Evolutionary conservation across 2,113 vertebrate species (phyloP).

Genomic region (Anhinga rufa): DNA sequence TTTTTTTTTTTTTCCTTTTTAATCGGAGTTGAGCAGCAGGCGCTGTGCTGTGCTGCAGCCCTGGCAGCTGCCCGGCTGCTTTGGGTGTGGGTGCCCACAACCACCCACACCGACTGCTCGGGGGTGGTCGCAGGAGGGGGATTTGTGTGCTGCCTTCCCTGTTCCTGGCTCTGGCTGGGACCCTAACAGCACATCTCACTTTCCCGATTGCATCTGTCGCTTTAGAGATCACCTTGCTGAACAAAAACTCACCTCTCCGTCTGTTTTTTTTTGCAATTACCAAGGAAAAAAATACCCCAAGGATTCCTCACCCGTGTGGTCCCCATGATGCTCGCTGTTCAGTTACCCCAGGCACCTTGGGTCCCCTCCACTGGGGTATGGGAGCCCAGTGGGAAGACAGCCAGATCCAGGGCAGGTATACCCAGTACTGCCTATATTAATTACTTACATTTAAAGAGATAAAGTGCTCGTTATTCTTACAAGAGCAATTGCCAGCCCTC

Average conservation of each 20-base stretch:
- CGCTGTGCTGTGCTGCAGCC: not conserved
- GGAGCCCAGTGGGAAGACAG: fast-evolving
- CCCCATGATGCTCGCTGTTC: fast-evolving
- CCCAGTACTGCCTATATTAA: fast-evolving
- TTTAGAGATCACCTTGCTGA: not conserved
- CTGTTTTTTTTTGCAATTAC: not conserved
- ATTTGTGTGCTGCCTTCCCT: not conserved
- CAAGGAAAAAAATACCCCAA: fast-evolving
- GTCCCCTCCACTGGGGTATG: fast-evolving
- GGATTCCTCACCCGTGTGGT: fast-evolving
- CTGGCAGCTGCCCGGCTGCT: not conserved
- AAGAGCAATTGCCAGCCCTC: fast-evolving
- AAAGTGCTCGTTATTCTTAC: fast-evolving
- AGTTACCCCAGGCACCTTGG: not conserved
- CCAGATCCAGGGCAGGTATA: not conserved
- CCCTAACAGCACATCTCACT: fast-evolving
- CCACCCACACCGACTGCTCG: fast-evolving
- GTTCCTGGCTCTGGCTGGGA: not conserved
- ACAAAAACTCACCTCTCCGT: not conserved
- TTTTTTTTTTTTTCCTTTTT: too few relatives aligned
- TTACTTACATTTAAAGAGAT: not conserved
- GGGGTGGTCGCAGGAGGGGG: not conserved
- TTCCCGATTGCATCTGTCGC: fast-evolving
- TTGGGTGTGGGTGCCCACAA: not conserved
- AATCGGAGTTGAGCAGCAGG: not conserved